These are phyloP conservation scores for Lycaon pictus DNA, from an alignment of 2,113 vertebrate species.

Conservation along the genomic window DNA sequence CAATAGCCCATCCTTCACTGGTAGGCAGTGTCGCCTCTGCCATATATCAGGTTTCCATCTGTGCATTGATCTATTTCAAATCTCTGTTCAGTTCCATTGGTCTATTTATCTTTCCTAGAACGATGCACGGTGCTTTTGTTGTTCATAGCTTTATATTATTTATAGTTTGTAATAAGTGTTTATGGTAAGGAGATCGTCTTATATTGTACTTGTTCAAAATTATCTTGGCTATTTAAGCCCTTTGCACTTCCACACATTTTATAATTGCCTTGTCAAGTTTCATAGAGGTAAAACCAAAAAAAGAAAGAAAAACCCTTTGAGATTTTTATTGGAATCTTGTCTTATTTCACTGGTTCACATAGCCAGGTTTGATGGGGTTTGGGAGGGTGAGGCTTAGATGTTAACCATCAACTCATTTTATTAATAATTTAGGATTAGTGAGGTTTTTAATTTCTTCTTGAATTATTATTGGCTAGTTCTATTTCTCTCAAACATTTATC, in stretches of 20 bases:
- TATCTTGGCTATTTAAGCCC: neutral
- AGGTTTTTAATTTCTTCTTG: constrained; percentile 31
- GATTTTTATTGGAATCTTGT: neutral
- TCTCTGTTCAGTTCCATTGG: neutral
- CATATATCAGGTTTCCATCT: neutral
- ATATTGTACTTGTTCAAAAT: neutral
- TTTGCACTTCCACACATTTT: neutral
- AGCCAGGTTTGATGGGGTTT: neutral
- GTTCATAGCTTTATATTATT: neutral
- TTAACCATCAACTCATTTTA: neutral
- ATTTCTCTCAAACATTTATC: neutral
- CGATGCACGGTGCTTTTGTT: neutral
- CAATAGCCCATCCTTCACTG: neutral
- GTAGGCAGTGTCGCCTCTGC: neutral
- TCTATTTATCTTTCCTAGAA: neutral
- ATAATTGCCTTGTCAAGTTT: neutral
- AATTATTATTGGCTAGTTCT: neutral
- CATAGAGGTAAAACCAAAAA: neutral
- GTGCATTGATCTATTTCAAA: neutral
- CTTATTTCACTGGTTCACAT: neutral
- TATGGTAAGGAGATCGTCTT: neutral
- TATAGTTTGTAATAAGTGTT: neutral
- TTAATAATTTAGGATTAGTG: neutral
- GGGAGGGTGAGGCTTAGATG: neutral
- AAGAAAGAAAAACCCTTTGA: neutral